A percentile compares a stretch with the other conserved stretches of the same genome.
Evolutionary conservation across 2,888 invertebrate genomes (phyloP).

Genomic region (Heliconius erato): DNA sequence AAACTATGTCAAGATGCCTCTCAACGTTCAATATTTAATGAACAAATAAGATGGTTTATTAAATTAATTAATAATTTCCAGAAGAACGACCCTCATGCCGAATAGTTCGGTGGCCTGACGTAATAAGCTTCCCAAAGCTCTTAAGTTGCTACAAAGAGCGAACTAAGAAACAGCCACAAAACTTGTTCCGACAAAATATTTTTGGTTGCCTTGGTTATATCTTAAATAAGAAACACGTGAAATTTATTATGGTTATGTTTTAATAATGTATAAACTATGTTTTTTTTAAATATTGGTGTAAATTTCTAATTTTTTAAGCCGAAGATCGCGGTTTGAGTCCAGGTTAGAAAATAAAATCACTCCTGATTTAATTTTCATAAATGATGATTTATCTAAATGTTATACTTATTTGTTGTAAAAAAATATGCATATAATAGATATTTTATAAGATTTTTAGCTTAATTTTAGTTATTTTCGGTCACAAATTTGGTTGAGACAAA

Average conservation of each 20-base stretch:
- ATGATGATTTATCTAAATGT: too few species aligned
- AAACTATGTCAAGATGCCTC: background rate
- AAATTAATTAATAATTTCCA: slow-evolving; percentile 37
- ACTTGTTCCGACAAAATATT: slow-evolving; percentile 47
- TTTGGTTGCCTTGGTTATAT: slow-evolving; percentile 40
- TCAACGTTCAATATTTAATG: slow-evolving; percentile 15
- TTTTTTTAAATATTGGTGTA: background rate
- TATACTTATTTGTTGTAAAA: background rate
- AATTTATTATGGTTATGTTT: background rate
- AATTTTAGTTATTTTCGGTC: background rate
- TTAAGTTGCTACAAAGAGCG: slow-evolving; percentile 49
- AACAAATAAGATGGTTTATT: slow-evolving; percentile 20
- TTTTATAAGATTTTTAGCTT: background rate
- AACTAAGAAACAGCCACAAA: slow-evolving; percentile 48
- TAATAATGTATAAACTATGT: background rate
- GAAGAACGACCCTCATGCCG: slow-evolving; percentile 38
- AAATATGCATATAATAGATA: background rate
- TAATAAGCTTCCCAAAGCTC: slow-evolving; percentile 49
- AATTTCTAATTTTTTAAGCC: background rate
- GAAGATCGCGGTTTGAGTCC: background rate
- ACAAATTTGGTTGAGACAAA: too few species aligned
- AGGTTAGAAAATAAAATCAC: background rate
- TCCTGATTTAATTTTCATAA: too few species aligned
- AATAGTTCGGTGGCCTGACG: slow-evolving; percentile 48
- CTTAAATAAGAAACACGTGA: slow-evolving; percentile 30